Evolutionary conservation across 2,888 invertebrate genomes (phyloP).

Genomic region (Blera fallax): DNA sequence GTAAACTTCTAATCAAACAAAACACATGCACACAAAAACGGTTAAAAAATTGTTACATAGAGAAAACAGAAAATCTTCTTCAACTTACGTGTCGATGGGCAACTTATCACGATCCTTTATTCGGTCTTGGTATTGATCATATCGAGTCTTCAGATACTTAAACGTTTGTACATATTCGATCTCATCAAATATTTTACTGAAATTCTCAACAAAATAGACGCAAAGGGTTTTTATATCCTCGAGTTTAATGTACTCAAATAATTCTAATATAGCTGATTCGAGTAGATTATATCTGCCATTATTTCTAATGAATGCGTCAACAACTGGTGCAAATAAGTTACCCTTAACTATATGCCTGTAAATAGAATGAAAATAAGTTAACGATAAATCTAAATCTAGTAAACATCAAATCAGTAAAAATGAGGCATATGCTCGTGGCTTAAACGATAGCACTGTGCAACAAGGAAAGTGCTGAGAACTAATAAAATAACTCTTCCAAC

Average conservation of each 20-base stretch:
- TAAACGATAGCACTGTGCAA: no score
- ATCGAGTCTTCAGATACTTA: conserved; percentile 92
- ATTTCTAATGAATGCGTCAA: conserved; percentile 97
- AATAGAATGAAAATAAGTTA: background rate
- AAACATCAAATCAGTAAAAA: no score
- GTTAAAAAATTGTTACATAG: background rate
- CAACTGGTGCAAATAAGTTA: conserved; percentile 96
- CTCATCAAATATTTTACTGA: conserved; percentile 95
- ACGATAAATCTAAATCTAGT: no score
- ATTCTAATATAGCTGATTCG: conserved; percentile 98
- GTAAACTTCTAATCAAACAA: conserved; percentile 75
- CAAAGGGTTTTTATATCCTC: conserved; percentile 95
- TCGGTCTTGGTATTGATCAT: conserved; percentile 96
- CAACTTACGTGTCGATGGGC: conserved; percentile 85
- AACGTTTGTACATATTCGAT: conserved; percentile 99
- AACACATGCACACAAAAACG: background rate
- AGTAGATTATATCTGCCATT: conserved; percentile 99
- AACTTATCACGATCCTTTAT: conserved; percentile 92
- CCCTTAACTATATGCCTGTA: conserved; percentile 94
- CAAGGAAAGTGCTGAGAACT: no score
- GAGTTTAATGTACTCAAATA: conserved; percentile 99
- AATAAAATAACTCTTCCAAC: no score
- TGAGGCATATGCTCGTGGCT: no score
- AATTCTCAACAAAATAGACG: conserved; percentile 97
- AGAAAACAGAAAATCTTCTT: background rate